Percentiles rank a stretch among this genome's conserved stretches.
These are phyloP conservation scores for Arizona elegans DNA, from an alignment of 2,113 vertebrate genomes.

Conservation along the genomic window DNA sequence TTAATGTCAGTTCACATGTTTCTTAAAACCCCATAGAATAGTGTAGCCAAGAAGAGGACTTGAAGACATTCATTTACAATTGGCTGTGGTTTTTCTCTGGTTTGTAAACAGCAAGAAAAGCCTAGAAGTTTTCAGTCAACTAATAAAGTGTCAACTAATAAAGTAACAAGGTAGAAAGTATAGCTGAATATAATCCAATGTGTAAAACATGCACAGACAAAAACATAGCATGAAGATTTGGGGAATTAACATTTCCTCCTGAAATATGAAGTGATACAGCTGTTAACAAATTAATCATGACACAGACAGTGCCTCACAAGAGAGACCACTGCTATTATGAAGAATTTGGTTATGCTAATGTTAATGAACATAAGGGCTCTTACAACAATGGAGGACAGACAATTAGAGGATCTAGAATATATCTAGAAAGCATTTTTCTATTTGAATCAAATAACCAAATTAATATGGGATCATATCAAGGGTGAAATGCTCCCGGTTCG, in stretches of 20 bases:
- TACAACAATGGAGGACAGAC: slow-evolving; percentile 6
- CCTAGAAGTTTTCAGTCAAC: slow-evolving; percentile 21
- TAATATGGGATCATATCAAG: background rate
- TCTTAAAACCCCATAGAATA: background rate
- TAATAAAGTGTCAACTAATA: slow-evolving; percentile 32
- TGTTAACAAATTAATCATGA: background rate
- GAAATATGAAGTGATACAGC: slow-evolving; percentile 30
- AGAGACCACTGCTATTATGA: background rate
- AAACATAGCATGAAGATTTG: slow-evolving; percentile 17
- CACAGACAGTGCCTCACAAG: background rate
- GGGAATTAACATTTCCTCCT: slow-evolving; percentile 34
- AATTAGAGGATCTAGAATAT: slow-evolving; percentile 12
- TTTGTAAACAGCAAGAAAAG: slow-evolving; percentile 19
- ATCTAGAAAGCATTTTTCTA: background rate
- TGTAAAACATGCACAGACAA: slow-evolving; percentile 39
- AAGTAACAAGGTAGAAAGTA: slow-evolving; percentile 36
- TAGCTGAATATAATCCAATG: slow-evolving; percentile 35
- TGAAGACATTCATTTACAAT: background rate
- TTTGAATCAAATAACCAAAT: background rate
- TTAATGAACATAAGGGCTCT: background rate
- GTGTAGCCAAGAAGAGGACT: slow-evolving; percentile 4
- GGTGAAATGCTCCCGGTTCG: no score
- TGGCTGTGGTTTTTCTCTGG: background rate
- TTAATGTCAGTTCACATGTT: background rate
- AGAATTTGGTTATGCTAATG: slow-evolving; percentile 7